A percentile compares a stretch with the other conserved stretches of the same genome.
Evolutionary conservation across 2,797 vertebrate genomes (phyloP).

Genomic region (Lerista edwardsae): DNA sequence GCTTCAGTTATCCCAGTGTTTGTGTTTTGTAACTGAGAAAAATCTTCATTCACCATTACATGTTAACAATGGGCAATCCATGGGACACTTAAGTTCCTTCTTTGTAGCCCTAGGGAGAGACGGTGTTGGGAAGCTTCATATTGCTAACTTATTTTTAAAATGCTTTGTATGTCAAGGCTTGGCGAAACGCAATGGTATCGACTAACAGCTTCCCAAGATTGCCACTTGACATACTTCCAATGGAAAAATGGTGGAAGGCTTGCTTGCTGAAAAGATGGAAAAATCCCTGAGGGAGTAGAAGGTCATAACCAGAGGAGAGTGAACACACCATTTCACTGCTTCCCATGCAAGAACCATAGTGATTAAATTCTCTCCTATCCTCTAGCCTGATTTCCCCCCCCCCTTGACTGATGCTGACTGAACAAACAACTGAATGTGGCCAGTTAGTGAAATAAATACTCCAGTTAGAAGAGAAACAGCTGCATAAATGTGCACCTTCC

Average conservation of each 20-base stretch:
- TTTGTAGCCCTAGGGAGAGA: not conserved
- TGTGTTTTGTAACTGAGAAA: not conserved
- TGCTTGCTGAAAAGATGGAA: not conserved
- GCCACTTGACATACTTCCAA: rapidly evolving
- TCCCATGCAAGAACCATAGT: not conserved
- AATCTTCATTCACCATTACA: not conserved
- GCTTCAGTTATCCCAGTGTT: not conserved
- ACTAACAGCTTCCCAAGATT: not conserved
- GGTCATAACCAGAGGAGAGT: not conserved
- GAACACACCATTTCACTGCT: slow-evolving; percentile 26
- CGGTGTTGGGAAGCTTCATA: not conserved
- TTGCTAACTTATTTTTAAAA: not conserved
- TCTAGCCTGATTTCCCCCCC: slow-evolving; percentile 24
- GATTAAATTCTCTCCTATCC: slow-evolving; percentile 19
- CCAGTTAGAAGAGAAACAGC: slow-evolving; percentile 19
- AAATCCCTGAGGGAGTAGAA: slow-evolving; percentile 4
- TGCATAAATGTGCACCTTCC: not conserved
- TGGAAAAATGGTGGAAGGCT: not conserved
- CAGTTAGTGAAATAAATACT: not conserved
- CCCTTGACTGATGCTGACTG: not conserved
- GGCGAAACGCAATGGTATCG: not conserved
- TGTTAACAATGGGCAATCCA: not conserved
- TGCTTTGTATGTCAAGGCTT: not conserved
- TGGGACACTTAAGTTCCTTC: not conserved
- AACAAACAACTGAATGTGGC: not conserved